A percentile compares a stretch with the other conserved stretches of the same genome.
These are phyloP conservation scores for Atractosteus spatula DNA, from an alignment of 2,113 vertebrate species.

Conservation along the genomic window DNA sequence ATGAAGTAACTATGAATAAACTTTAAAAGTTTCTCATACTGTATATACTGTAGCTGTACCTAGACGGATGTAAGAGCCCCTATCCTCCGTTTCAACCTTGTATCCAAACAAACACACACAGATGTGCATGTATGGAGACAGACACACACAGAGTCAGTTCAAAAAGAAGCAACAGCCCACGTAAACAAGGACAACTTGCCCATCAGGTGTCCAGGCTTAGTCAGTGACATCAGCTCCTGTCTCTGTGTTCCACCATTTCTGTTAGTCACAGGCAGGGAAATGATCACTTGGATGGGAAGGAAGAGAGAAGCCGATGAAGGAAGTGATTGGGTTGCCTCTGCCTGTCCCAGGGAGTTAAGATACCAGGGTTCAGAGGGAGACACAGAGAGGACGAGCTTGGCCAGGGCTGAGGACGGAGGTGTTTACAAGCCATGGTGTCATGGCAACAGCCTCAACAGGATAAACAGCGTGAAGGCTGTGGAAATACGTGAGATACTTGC, in stretches of 20 bases:
- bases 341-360: background rate
- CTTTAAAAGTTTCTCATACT: too few species aligned
- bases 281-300: background rate
- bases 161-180: too few species aligned
- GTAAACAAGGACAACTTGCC: too few species aligned
- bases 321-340: background rate
- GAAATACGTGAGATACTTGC: too few species aligned
- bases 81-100: too few species aligned
- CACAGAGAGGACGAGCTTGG: background rate
- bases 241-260: background rate
- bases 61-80: too few species aligned
- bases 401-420: background rate
- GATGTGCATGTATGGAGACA: too few species aligned
- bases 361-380: background rate
- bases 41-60: too few species aligned
- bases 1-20: too few species aligned
- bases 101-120: too few species aligned
- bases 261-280: background rate
- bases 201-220: background rate
- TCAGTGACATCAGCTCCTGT: background rate
- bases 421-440: background rate
- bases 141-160: too few species aligned
- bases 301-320: background rate
- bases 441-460: background rate
- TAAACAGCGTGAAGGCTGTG: background rate